Percentiles rank a stretch among this genome's conserved stretches.
Evolutionary conservation across 2,797 vertebrate genomes (phyloP).

Genomic region (Macroramphosus scolopax): DNA sequence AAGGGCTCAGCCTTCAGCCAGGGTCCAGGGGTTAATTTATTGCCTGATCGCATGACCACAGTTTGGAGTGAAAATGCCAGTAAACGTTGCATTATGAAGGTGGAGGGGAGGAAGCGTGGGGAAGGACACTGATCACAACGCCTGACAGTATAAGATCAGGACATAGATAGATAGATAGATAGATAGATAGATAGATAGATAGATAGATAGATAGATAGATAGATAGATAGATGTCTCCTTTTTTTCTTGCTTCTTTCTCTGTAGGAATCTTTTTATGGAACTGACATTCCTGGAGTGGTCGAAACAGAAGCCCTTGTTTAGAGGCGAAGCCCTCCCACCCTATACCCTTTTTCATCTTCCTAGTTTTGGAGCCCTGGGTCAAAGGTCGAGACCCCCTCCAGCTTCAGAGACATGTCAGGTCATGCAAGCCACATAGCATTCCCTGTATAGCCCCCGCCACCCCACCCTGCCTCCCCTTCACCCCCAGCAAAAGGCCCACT

Average conservation of each 20-base stretch:
- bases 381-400: slow-evolving; percentile 82
- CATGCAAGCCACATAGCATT: slow-evolving; percentile 82
- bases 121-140: too few species aligned
- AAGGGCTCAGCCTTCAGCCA: slow-evolving; percentile 59
- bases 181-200: too few species aligned
- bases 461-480: slow-evolving; percentile 21
- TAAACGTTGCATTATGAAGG: slow-evolving; percentile 68
- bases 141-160: too few species aligned
- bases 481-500: slow-evolving; percentile 54
- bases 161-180: slow-evolving; percentile 19
- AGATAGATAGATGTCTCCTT: slow-evolving; percentile 14
- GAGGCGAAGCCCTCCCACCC: slow-evolving; percentile 74
- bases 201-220: too few species aligned
- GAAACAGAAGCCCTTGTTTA: slow-evolving; percentile 84
- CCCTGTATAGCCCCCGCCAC: slow-evolving; percentile 70
- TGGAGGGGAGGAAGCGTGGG: slow-evolving; percentile 31
- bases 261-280: slow-evolving; percentile 78
- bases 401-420: slow-evolving; percentile 85
- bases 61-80: slow-evolving; percentile 66
- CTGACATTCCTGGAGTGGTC: slow-evolving; percentile 78
- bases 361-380: slow-evolving; percentile 80
- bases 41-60: slow-evolving; percentile 69
- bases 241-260: slow-evolving; percentile 38
- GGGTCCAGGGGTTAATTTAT: slow-evolving; percentile 71
- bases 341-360: slow-evolving; percentile 79